phyloP scores from a whole-genome alignment of 2,888 invertebrate species.

The Hypena proboscidalis region DNA sequence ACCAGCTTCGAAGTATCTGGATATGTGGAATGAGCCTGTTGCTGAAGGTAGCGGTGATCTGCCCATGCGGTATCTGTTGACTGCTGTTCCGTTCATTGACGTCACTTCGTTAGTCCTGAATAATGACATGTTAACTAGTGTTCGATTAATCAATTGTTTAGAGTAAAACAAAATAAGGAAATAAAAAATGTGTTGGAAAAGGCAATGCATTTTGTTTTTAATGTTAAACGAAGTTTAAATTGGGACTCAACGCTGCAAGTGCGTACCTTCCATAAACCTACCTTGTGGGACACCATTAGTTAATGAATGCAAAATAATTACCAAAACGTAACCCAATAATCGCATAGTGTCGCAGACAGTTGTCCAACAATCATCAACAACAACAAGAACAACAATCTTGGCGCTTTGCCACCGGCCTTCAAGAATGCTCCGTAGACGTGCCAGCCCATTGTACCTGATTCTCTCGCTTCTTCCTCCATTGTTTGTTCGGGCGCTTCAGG shows the following conservation, averaged over 20 bases:
- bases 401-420: conserved; percentile 84
- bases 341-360: conserved; percentile 88
- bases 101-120: conserved; percentile 80
- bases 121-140: background rate
- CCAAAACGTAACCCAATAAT: conserved; percentile 92
- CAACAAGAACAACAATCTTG: conserved; percentile 79
- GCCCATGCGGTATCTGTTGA: conserved; percentile 49
- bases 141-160: too few species aligned
- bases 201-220: too few species aligned
- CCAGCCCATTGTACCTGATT: conserved; percentile 88
- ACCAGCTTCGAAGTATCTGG: conserved; percentile 73
- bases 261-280: too few species aligned
- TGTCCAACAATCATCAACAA: conserved; percentile 87
- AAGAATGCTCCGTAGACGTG: conserved; percentile 87
- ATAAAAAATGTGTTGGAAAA: too few species aligned
- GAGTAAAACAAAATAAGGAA: too few species aligned
- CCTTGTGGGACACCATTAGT: too few species aligned
- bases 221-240: too few species aligned
- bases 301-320: conserved; percentile 49
- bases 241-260: too few species aligned
- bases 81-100: conserved; percentile 62
- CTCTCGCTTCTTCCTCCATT: conserved; percentile 86
- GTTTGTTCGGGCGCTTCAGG: conserved; percentile 78
- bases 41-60: conserved; percentile 46
- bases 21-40: conserved; percentile 66